phyloP scores from a whole-genome alignment of 2,888 invertebrate genomes.

The Andrena dorsata region DNA sequence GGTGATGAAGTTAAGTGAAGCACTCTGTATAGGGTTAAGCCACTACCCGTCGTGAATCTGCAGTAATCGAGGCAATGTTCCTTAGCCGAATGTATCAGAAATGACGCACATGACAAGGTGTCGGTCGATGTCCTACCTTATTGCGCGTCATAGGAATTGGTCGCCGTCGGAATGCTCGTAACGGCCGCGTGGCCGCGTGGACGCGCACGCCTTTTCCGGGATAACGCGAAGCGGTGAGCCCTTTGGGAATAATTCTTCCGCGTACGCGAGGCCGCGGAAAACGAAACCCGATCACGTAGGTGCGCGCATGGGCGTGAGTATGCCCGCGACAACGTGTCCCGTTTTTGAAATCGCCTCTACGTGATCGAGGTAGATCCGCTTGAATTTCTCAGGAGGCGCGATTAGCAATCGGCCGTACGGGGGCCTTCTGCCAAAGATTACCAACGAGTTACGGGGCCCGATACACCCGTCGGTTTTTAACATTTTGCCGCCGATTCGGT shows the following conservation, averaged over 20 bases:
- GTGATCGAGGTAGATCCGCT: constrained; percentile 75
- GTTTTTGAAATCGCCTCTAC: constrained; percentile 80
- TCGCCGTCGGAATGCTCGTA: constrained; percentile 14
- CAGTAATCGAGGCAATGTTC: background rate
- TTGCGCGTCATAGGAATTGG: background rate
- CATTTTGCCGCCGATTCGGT: constrained; percentile 44
- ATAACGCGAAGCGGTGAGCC: constrained; percentile 49
- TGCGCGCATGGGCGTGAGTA: constrained; percentile 69
- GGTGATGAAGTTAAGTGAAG: too few species aligned
- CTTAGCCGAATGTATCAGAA: background rate
- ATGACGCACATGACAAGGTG: too few species aligned
- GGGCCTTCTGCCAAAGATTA: constrained; percentile 56
- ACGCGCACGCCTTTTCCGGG: constrained; percentile 49
- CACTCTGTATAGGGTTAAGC: too few species aligned
- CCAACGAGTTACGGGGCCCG: constrained; percentile 53
- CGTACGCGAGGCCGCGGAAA: constrained; percentile 63
- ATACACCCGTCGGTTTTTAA: constrained; percentile 42
- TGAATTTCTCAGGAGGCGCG: constrained; percentile 56
- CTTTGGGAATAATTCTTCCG: constrained; percentile 61
- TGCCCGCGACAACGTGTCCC: constrained; percentile 76
- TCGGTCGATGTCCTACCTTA: too few species aligned
- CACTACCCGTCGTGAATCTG: too few species aligned
- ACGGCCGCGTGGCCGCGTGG: constrained; percentile 9
- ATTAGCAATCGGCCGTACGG: constrained; percentile 53
- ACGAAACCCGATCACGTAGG: constrained; percentile 79